Percentiles rank a stretch among this genome's conserved stretches.
Conservation (phyloP, 2,113 vertebrate species). For the Bos taurus region ARS-UCD2.0 NC_037336.1:84642001-84642500, state of each 20-base stretch:
- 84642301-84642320: not conserved
- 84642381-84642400: not conserved
- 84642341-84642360: not conserved
- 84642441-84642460: not conserved
- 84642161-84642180: not conserved
- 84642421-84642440: not conserved
- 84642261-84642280: slow-evolving; percentile 8
- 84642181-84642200: slow-evolving; percentile 1
- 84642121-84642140: not conserved
- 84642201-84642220: not conserved
- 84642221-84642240: not conserved
- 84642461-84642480: not conserved
- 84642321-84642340: not conserved
- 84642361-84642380: not conserved
- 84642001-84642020: not conserved
- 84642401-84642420: not conserved
- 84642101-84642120: not conserved
- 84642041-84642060: not conserved
- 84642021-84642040: not conserved
- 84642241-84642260: not conserved
- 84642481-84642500: not conserved
- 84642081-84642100: not conserved
- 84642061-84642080: not conserved
- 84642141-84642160: not conserved
- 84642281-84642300: not conserved